Evolutionary conservation across 2,113 vertebrate species (phyloP), one percentile per base, ranked within the genome.

Genomic region (Trochalopteron elliotii): DNA sequence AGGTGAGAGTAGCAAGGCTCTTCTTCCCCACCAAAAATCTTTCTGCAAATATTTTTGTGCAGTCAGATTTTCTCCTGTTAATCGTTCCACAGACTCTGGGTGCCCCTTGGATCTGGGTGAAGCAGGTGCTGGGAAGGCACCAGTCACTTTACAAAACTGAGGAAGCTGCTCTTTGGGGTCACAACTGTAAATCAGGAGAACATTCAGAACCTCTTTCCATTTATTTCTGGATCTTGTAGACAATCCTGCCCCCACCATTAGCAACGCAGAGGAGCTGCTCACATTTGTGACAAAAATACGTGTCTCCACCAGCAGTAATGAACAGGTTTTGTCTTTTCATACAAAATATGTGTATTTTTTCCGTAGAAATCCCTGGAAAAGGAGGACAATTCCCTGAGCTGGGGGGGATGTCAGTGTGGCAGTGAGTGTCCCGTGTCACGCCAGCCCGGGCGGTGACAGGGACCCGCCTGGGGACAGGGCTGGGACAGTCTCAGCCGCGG

Each of bases 91-190:
- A 16, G 69, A 6, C 13, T 37, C 74, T 7, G 57, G 7, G 40
- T 50, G 47, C 10, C n/a, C 16, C 17, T 39, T 17, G 42, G 67
- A 7, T 23, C 5, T 14, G 27, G 72, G 1, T 12, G 72, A 44
- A 18, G 24, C 0, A 0, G 20, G 14, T 42, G 52, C 80, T 60
- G 60, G 20, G 76, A 9, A 25, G 47, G 47, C 1, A 0, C 9
- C 39, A 24, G 15, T 12, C 19, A 40, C 49, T 35, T 23, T 13
- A 8, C 12, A 21, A 13, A 59, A 16, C 53, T 7, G 56, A 44
- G 76, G 44, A 18, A 49, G 9, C 24, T 31, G 57, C 81, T 67
- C 0, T 2, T 55, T 33, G 30, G 61, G 18, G 11, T 69, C 33
- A 49, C 39, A 10, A 1, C 0, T 65, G 23, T 72, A 30, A 68